phyloP scores from a whole-genome alignment of 2,797 vertebrate genomes.

The Microcaecilia unicolor region DNA sequence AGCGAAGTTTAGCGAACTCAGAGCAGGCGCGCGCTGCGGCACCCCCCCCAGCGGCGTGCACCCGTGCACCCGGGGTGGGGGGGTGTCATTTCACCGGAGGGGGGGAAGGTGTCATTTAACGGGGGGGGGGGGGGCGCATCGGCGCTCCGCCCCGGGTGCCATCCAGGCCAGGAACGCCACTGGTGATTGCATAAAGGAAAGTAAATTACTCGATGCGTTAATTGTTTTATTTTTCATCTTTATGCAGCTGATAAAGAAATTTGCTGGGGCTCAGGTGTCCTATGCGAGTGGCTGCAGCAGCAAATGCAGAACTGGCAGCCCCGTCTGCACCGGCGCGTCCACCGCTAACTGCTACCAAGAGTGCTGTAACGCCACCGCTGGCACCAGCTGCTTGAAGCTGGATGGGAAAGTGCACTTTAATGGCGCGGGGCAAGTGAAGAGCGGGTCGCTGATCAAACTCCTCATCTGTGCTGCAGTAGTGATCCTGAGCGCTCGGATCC shows the following conservation, averaged over 20 bases:
- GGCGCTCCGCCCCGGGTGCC: no score
- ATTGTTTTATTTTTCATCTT: neutral
- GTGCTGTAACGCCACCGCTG: slow-evolving; percentile 52
- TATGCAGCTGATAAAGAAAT: slow-evolving; percentile 59
- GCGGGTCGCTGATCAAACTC: slow-evolving; percentile 11
- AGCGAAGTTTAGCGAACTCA: no score
- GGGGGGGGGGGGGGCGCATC: no score
- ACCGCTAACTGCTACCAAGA: slow-evolving; percentile 52
- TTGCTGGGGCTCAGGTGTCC: fast-evolving
- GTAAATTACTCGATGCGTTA: no score
- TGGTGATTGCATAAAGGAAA: no score
- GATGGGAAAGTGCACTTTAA: slow-evolving; percentile 55
- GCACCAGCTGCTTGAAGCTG: slow-evolving; percentile 60
- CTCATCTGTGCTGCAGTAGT: slow-evolving; percentile 21
- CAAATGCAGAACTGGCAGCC: slow-evolving; percentile 39
- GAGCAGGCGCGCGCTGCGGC: no score
- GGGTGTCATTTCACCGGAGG: no score
- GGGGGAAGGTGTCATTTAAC: no score
- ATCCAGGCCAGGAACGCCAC: no score
- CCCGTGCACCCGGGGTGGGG: no score
- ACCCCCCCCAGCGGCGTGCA: no score
- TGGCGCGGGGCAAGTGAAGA: slow-evolving; percentile 6
- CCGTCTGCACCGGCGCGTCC: slow-evolving; percentile 9
- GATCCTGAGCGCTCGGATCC: slow-evolving; percentile 22
- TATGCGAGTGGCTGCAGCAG: slow-evolving; percentile 57